Base-by-base conservation (phyloP, 2,797 vertebrate species). In the Antennarius maculatus region DNA sequence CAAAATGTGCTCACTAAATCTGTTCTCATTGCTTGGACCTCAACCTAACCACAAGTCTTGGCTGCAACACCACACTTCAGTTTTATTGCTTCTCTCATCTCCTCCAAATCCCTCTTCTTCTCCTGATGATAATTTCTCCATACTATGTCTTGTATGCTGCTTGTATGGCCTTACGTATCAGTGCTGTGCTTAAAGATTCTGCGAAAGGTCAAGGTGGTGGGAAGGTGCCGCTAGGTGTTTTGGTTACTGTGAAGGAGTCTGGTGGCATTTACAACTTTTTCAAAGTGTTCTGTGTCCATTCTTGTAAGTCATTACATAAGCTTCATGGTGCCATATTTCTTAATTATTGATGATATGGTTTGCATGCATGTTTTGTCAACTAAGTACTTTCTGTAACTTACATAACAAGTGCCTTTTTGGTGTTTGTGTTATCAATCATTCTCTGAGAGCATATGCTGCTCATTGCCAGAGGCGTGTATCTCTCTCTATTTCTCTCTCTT, bases 151-250 rank as follows among this genome's bases (percentile, higher is more conserved):
- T 58, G 66, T 50, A 37, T 79, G 76, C 52, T 23, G 23, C 23
- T 23, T 34, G 77, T 78, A 69, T 81, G 41, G 54, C 79, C 74
- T 55, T 63, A 61, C 74, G 70, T 69, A 71, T 81, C 49, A n/a
- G 58, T 63, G 61, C 48, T 58, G 54, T 42, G 46, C 73, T 69
- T 65, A 80, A 61, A 68, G 47, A 60, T 66, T 69, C 59, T 83
- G 83, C 74, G 61, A 41, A 23, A 45, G 29, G 64, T 16, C 15
- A 27, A 12, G 59, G 53, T 29, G 65, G 53, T 8, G 37, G 49
- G 71, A 72, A 82, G 90, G 82, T 77, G 74, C 70, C 82, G 81
- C 84, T 46, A 70, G 71, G 75, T 84, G 80, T 83, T 87, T 86
- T 87, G 88, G 90, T 88, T 88, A 66, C 74, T 61, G 82, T 69